phyloP scores from a whole-genome alignment of 2,113 vertebrate species.

The Pavo muticus region DNA sequence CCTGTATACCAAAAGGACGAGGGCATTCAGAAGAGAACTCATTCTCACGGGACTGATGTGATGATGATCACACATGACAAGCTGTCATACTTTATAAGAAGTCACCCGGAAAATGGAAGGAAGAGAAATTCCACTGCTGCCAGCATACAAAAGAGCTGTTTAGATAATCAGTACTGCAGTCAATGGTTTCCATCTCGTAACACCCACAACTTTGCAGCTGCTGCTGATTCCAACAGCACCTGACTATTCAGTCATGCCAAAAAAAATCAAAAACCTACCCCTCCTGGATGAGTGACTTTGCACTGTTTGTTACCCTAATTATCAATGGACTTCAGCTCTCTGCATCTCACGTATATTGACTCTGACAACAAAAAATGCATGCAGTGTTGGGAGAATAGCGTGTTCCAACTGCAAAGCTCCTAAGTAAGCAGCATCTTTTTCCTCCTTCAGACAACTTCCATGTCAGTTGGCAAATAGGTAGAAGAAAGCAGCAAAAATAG shows the following conservation, averaged over 20 bases:
- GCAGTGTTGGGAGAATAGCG: neutral
- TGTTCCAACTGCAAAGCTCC: neutral
- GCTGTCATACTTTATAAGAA: constrained; percentile 82
- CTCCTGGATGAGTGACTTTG: constrained; percentile 1
- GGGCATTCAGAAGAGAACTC: neutral
- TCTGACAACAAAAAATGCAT: neutral
- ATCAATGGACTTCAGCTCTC: neutral
- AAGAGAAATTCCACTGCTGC: constrained; percentile 74
- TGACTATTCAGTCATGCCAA: constrained; percentile 34
- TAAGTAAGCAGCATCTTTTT: fast-evolving
- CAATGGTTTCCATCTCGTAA: constrained; percentile 66
- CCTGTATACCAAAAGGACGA: neutral
- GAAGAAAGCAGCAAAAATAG: neutral
- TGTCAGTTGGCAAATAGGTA: neutral
- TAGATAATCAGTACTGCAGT: constrained; percentile 62
- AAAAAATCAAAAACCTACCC: neutral
- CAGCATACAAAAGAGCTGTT: constrained; percentile 61
- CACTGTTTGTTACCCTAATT: neutral
- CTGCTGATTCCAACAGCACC: constrained; percentile 48
- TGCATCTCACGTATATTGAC: neutral
- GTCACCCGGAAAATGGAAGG: constrained; percentile 82
- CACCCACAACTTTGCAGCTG: constrained; percentile 46
- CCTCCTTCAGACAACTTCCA: neutral
- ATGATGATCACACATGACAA: constrained; percentile 84
- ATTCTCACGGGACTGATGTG: constrained; percentile 46